Evolutionary conservation across 2,888 invertebrate genomes (phyloP).

Genomic region (Pyralis farinalis): DNA sequence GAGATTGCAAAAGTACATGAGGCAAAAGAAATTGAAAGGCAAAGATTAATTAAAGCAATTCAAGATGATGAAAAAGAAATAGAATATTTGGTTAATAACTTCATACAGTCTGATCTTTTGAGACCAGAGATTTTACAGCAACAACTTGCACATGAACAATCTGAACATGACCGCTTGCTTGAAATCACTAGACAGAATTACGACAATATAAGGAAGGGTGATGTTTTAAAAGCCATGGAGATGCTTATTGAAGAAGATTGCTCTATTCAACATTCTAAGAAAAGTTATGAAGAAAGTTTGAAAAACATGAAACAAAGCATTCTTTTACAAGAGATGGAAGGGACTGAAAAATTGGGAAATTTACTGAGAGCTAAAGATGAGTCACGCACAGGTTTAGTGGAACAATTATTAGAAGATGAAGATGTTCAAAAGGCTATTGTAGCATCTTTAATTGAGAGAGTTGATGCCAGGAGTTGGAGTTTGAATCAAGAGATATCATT

Average conservation of each 20-base stretch:
- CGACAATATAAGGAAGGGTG: slow-evolving; percentile 82
- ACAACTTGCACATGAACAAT: slow-evolving; percentile 84
- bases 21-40: slow-evolving; percentile 83
- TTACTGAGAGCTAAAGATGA: slow-evolving; percentile 83
- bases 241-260: slow-evolving; percentile 85
- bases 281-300: slow-evolving; percentile 83
- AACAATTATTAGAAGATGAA: slow-evolving; percentile 84
- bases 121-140: slow-evolving; percentile 82
- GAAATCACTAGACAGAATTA: slow-evolving; percentile 81
- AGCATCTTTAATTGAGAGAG: slow-evolving; percentile 85
- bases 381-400: slow-evolving; percentile 80
- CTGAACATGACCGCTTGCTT: slow-evolving; percentile 84
- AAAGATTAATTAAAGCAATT: slow-evolving; percentile 81
- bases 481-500: slow-evolving; percentile 87
- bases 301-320: slow-evolving; percentile 84
- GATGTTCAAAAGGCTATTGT: slow-evolving; percentile 88
- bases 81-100: slow-evolving; percentile 82
- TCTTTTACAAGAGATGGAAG: slow-evolving; percentile 79
- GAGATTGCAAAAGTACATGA: slow-evolving; percentile 86
- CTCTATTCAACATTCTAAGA: slow-evolving; percentile 79
- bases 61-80: slow-evolving; percentile 85
- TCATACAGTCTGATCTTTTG: slow-evolving; percentile 81
- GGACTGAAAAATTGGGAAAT: slow-evolving; percentile 80
- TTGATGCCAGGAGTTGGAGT: slow-evolving; percentile 88
- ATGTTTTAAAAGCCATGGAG: slow-evolving; percentile 87